Evolutionary conservation across 2,888 invertebrate species (phyloP).

Genomic region (Pachydiplax longipennis): DNA sequence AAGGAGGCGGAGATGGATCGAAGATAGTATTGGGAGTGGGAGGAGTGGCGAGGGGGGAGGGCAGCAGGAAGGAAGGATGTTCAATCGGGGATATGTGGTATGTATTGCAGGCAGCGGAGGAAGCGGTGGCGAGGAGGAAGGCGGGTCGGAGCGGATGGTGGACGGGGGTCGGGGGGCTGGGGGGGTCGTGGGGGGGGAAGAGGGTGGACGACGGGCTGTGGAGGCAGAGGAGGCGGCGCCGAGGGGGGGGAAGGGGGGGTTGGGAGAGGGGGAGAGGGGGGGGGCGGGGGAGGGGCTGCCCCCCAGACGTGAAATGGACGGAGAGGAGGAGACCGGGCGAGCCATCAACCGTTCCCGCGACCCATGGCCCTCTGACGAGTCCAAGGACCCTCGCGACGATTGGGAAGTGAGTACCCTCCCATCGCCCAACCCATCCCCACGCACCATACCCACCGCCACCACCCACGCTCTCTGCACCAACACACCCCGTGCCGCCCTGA

Average conservation of each 20-base stretch:
- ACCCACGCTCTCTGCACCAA: neutral
- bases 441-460: neutral
- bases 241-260: neutral
- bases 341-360: neutral
- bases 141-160: neutral
- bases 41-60: neutral
- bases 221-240: neutral
- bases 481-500: neutral
- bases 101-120: neutral
- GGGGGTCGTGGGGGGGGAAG: neutral
- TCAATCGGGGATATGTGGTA: neutral
- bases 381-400: neutral
- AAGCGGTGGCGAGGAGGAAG: neutral
- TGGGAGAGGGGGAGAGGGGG: neutral
- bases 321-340: neutral
- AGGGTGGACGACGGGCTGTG: neutral
- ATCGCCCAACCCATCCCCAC: neutral
- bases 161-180: neutral
- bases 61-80: neutral
- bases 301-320: neutral
- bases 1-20: neutral
- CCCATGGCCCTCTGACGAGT: neutral
- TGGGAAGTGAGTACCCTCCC: neutral
- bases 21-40: neutral
- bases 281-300: neutral